Percentiles rank a stretch among this genome's conserved stretches.
These are phyloP conservation scores for Casuarius casuarius DNA, from an alignment of 2,113 vertebrate genomes.

Conservation along the genomic window DNA sequence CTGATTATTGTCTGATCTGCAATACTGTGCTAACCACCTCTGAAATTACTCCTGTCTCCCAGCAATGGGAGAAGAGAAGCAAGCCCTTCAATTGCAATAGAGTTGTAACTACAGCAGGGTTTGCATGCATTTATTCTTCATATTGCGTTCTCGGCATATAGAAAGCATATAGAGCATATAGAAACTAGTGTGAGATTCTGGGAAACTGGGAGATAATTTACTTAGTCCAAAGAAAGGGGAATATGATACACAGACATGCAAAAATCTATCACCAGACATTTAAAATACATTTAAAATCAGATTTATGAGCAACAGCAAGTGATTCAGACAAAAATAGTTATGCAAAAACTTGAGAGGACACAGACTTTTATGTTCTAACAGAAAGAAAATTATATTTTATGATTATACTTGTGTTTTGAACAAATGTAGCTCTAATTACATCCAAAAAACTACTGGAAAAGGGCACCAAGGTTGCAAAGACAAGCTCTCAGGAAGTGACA, in stretches of 20 bases:
- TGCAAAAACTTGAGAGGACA: neutral
- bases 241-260: neutral
- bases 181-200: neutral
- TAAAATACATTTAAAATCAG: neutral
- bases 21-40: neutral
- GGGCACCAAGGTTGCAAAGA: neutral
- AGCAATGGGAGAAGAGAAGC: neutral
- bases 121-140: neutral
- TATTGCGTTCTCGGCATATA: neutral
- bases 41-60: neutral
- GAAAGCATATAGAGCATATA: neutral
- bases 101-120: neutral
- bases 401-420: neutral
- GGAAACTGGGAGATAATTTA: constrained; percentile 21
- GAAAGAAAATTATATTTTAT: neutral
- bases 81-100: neutral
- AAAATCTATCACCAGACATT: neutral
- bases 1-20: neutral
- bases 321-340: neutral
- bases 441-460: neutral
- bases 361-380: neutral
- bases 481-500: neutral
- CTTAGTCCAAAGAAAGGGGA: neutral
- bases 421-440: neutral
- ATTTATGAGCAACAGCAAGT: neutral